Percentiles rank a stretch among this genome's conserved stretches.
phyloP scores from a whole-genome alignment of 53 echinoderm and acorn worm genomes.

The Holothuria leucospilota region DNA sequence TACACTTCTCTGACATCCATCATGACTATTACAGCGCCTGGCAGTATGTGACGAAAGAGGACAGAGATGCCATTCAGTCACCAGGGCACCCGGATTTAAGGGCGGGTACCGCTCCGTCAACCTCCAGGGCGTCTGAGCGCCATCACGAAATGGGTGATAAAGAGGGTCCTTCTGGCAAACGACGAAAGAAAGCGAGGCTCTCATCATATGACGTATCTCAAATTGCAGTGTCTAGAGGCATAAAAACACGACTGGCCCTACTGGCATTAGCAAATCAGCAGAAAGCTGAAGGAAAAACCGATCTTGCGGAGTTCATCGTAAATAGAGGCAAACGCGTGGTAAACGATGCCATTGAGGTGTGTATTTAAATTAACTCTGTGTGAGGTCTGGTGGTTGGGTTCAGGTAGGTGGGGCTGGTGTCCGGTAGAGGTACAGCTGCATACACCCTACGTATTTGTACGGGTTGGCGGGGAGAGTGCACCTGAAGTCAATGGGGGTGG shows the following conservation, averaged over 20 bases:
- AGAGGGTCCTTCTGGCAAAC: no score
- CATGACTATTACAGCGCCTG: background rate
- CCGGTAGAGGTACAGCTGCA: no score
- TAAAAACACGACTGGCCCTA: background rate
- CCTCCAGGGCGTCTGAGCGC: background rate
- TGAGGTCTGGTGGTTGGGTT: background rate
- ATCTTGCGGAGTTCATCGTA: slow-evolving; percentile 56
- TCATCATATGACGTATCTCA: background rate
- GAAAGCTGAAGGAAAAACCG: slow-evolving; percentile 57
- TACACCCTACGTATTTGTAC: background rate
- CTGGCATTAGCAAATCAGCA: slow-evolving; percentile 49
- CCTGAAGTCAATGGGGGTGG: no score
- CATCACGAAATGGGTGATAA: background rate
- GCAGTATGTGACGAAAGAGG: background rate
- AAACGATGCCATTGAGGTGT: slow-evolving; percentile 38
- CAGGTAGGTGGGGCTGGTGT: background rate
- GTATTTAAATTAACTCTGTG: background rate
- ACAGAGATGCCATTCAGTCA: background rate
- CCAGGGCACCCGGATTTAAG: background rate
- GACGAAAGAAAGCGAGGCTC: no score
- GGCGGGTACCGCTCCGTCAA: background rate
- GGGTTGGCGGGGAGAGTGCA: background rate
- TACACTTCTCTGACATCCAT: background rate
- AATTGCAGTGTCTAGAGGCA: slow-evolving; percentile 13
- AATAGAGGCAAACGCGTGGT: slow-evolving; percentile 54